Percentiles rank a stretch among this genome's conserved stretches.
Evolutionary conservation across 1,140 invertebrate genomes (phyloP).

Genomic region (Habropoda laboriosa): DNA sequence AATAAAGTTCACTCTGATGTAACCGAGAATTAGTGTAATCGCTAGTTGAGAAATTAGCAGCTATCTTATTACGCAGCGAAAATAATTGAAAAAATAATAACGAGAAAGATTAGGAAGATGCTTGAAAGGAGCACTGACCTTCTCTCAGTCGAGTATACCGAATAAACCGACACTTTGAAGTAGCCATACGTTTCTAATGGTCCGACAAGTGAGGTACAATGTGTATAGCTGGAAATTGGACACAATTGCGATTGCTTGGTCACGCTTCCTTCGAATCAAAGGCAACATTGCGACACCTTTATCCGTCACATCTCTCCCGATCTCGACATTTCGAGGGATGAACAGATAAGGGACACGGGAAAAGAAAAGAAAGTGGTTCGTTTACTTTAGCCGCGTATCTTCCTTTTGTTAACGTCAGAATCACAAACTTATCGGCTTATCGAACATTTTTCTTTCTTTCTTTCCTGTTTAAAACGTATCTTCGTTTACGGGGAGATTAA

Average conservation of each 20-base stretch:
- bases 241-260: neutral
- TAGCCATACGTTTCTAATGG: neutral
- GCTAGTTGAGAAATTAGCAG: neutral
- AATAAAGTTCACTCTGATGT: neutral
- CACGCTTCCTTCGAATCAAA: neutral
- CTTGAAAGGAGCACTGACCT: neutral
- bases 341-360: neutral
- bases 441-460: neutral
- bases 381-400: neutral
- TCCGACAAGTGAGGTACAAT: neutral
- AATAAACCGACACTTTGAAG: neutral
- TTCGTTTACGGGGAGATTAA: neutral
- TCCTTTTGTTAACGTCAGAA: neutral
- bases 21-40: neutral
- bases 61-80: too few species aligned
- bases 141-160: too few species aligned
- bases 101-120: neutral
- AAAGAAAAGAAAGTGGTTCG: conserved; percentile 8
- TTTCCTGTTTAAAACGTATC: neutral
- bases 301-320: neutral
- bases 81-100: neutral
- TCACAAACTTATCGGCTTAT: conserved; percentile 9
- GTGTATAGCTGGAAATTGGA: neutral
- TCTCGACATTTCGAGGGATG: neutral
- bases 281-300: neutral